Conservation (phyloP, 2,113 vertebrate genomes). For the Heterocephalus glaber region DNA sequence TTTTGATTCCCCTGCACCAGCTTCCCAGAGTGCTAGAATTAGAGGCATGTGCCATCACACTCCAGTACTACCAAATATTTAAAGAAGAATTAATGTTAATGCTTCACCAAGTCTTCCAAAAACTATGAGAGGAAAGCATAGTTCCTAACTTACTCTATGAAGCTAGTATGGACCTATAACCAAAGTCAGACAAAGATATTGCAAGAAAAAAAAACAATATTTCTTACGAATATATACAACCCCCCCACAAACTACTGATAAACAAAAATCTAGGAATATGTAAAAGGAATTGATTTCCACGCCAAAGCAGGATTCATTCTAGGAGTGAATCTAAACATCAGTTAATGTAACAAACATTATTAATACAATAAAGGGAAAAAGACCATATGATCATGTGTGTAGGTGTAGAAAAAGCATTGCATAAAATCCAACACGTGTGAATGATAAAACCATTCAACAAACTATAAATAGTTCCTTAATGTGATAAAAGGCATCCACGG, state of each 20-base stretch:
- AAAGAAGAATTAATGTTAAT: conserved; percentile 6
- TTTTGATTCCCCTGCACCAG: not conserved
- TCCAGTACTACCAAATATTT: not conserved
- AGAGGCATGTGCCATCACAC: not conserved
- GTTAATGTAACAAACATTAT: not conserved
- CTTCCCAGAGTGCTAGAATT: not conserved
- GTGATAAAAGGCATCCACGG: not conserved
- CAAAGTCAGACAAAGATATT: conserved; percentile 21
- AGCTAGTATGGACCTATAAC: not conserved
- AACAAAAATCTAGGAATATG: not conserved
- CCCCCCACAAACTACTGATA: not conserved
- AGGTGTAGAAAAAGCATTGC: not conserved
- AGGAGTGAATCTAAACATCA: not conserved
- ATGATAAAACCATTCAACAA: not conserved
- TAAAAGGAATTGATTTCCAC: not conserved
- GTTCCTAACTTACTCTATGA: conserved; percentile 29
- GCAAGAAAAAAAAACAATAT: not conserved
- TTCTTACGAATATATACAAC: not conserved
- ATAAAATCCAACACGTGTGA: not conserved
- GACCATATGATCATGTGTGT: not conserved
- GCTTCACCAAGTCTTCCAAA: not conserved
- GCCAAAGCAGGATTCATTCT: not conserved
- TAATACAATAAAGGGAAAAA: not conserved
- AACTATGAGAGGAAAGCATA: not conserved
- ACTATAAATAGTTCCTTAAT: conserved; percentile 8